Base-by-base conservation (phyloP, 2,888 invertebrate species). In the Drosophila atripex region DNA sequence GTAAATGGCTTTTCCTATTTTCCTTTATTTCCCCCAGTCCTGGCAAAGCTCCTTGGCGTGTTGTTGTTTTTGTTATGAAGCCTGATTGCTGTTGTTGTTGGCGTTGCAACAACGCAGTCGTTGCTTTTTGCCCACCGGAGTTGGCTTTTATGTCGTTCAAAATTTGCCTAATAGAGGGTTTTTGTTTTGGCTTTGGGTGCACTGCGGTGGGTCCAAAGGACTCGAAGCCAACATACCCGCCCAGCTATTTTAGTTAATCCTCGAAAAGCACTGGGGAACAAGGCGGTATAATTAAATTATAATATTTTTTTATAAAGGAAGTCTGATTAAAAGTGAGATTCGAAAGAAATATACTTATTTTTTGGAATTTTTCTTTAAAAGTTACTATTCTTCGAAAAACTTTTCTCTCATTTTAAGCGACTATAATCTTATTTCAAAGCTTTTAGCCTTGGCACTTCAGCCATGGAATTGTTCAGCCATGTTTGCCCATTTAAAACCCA, bases 111-210 rank as follows among this genome's bases (percentile, higher is more conserved):
- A 28, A 9, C 28, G 28, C 2, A n/a, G 32, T 70, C 54, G 51
- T 63, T 55, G 54, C 58, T 65, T 52, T 61, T 73, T 28, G 8
- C 9, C 28, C 28, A 52, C 25, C 7, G 12, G 47, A 58, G 51
- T 64, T 72, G 58, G 39, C 60, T 73, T 71, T 75, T 71, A 65
- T 66, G 64, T 43, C 66, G 54, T 50, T 46, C 25, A 50, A 50
- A 64, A 70, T 71, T 71, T 70, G 61, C 60, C 60, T 69, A 73
- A 75, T 65, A 70, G 71, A 59, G 56, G 59, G 60, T 73, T 53
- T 64, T 58, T 54, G 18, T 43, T 74, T 73, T 32, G 41, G 38
- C 53, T 63, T 73, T 38, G 41, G 41, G 51, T 65, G 45, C 53
- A 45, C 41, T 72, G 49, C 61, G 60, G 64, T 75, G 18, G 18